phyloP scores from a whole-genome alignment of 2,888 invertebrate species.

The Myopa testacea region DNA sequence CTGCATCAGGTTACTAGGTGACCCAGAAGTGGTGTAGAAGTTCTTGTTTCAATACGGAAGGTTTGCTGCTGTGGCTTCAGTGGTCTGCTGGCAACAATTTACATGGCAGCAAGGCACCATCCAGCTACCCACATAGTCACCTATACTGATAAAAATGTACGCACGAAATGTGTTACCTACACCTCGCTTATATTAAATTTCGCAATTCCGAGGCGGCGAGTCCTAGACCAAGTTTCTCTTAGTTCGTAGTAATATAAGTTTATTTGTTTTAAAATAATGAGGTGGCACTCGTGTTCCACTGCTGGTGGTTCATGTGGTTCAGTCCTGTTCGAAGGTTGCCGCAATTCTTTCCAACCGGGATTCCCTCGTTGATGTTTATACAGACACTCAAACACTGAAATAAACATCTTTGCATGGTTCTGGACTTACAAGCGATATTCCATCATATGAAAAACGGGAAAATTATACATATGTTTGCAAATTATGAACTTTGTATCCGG shows the following conservation, averaged over 20 bases:
- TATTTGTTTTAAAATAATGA: conserved; percentile 34
- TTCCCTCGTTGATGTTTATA: not conserved
- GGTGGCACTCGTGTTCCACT: conserved; percentile 5
- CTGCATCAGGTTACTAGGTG: conserved; percentile 63
- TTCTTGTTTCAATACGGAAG: conserved; percentile 23
- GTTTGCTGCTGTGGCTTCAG: not conserved
- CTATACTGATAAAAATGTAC: not conserved
- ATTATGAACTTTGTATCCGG: too few species aligned
- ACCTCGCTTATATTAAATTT: too few species aligned
- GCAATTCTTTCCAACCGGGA: conserved; percentile 7
- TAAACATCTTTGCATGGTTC: too few species aligned
- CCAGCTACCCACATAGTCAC: conserved; percentile 15
- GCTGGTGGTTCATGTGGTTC: conserved; percentile 33
- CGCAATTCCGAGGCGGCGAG: conserved; percentile 44
- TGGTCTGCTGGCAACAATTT: conserved; percentile 8
- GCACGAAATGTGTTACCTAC: not conserved
- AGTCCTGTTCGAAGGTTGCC: conserved; percentile 49
- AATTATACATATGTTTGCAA: too few species aligned
- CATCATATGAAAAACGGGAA: too few species aligned
- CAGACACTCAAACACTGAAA: not conserved
- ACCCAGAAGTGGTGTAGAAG: conserved; percentile 50
- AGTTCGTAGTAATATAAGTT: conserved; percentile 47
- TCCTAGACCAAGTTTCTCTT: conserved; percentile 61
- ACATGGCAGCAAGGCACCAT: not conserved
- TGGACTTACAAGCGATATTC: too few species aligned